These are phyloP conservation scores for Uloborus diversus DNA, from an alignment of 1,140 invertebrate genomes.

Conservation along the genomic window DNA sequence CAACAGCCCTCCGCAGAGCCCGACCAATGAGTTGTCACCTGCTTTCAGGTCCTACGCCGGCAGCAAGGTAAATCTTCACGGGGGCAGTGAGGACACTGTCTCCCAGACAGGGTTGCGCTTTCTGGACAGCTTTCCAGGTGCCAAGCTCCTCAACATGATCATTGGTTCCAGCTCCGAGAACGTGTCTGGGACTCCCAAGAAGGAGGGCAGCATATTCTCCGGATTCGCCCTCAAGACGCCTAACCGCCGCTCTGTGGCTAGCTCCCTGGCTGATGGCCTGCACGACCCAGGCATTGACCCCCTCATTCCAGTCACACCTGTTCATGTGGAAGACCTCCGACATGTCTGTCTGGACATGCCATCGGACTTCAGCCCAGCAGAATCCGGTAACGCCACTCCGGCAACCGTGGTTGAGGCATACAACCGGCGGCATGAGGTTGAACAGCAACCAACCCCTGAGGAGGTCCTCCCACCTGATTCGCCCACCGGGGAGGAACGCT, in stretches of 20 bases:
- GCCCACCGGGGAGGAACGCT: conserved; percentile 10
- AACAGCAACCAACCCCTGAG: background rate
- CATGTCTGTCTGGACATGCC: conserved; percentile 29
- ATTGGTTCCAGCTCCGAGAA: conserved; percentile 56
- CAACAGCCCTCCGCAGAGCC: conserved; percentile 53
- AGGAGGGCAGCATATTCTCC: conserved; percentile 27
- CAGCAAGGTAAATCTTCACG: conserved; percentile 23
- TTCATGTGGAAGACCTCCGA: conserved; percentile 29
- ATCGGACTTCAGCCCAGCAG: background rate
- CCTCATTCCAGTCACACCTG: conserved; percentile 31
- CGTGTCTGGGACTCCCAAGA: conserved; percentile 34
- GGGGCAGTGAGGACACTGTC: conserved; percentile 8
- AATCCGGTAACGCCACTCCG: conserved; percentile 23
- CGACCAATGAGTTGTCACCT: conserved; percentile 49
- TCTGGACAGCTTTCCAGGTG: conserved; percentile 45
- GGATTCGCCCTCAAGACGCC: conserved; percentile 45
- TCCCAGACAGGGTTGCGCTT: conserved; percentile 48
- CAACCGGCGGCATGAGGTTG: conserved; percentile 8
- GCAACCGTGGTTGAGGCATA: conserved; percentile 21
- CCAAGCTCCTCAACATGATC: conserved; percentile 58
- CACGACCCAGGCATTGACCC: conserved; percentile 39
- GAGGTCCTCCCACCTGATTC: background rate
- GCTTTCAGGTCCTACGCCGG: conserved; percentile 19
- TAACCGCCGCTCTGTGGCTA: conserved; percentile 28
- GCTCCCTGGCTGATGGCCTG: conserved; percentile 39